Percentiles rank a stretch among this genome's conserved stretches.
phyloP scores from a whole-genome alignment of 2,797 vertebrate species.

The Psittacula echo region DNA sequence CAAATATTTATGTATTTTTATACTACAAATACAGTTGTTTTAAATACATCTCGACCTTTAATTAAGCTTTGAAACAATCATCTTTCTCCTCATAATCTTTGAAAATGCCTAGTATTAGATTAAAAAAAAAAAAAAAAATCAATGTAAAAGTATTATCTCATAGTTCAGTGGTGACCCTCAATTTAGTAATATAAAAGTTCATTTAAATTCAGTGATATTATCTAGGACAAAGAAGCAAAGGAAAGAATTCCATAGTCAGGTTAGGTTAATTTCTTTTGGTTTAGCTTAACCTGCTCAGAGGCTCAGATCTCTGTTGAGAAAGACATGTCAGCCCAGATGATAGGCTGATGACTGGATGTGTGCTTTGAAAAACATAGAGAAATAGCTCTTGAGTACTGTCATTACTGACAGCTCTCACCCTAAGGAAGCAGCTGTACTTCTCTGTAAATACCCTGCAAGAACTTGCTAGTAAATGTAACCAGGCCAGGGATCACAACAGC shows the following conservation, averaged over 20 bases:
- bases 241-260: neutral
- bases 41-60: neutral
- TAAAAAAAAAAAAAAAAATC: neutral
- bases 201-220: neutral
- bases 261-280: neutral
- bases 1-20: neutral
- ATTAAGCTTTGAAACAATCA: neutral
- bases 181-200: neutral
- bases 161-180: neutral
- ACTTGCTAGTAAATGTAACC: neutral
- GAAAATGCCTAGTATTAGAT: neutral
- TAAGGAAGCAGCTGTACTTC: neutral
- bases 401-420: slow-evolving; percentile 1
- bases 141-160: neutral
- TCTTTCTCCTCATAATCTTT: neutral
- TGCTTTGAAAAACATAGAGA: neutral
- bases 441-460: neutral
- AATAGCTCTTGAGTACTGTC: neutral
- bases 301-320: neutral
- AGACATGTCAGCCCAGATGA: neutral
- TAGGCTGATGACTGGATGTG: neutral
- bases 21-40: neutral
- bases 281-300: neutral
- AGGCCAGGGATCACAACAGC: neutral
- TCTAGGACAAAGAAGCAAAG: neutral